A percentile compares a stretch with the other conserved stretches of the same genome.
Conservation (phyloP, 2,888 invertebrate genomes). For the Scelioninae gen. 1 region DNA sequence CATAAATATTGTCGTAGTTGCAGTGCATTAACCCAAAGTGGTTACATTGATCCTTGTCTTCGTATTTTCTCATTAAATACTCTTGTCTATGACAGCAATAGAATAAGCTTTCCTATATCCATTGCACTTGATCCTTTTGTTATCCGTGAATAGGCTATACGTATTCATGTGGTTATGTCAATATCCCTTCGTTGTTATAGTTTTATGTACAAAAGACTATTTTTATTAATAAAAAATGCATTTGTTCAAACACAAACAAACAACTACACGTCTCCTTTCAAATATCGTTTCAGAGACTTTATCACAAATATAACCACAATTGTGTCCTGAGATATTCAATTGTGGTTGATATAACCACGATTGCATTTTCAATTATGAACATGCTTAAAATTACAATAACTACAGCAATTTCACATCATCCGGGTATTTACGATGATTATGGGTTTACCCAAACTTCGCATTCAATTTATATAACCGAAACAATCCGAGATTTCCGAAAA, state of each 20-base stretch:
- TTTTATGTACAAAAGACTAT: not conserved
- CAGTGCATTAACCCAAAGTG: slow-evolving; percentile 2
- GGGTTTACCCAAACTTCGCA: slow-evolving; percentile 22
- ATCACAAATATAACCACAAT: slow-evolving; percentile 33
- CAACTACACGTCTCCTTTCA: not conserved
- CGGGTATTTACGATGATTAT: slow-evolving; percentile 41
- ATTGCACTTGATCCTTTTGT: slow-evolving; percentile 3
- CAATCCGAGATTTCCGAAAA: slow-evolving; percentile 17
- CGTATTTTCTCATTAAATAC: slow-evolving; percentile 43
- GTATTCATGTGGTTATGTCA: slow-evolving; percentile 11
- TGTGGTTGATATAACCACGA: slow-evolving; percentile 51
- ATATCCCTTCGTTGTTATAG: slow-evolving; percentile 17
- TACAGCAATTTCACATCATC: slow-evolving; percentile 28
- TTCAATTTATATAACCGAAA: slow-evolving; percentile 21
- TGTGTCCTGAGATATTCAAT: slow-evolving; percentile 47
- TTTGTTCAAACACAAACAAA: not conserved
- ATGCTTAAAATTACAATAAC: slow-evolving; percentile 57
- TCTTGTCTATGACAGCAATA: slow-evolving; percentile 21
- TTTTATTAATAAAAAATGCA: not conserved
- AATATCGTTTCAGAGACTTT: slow-evolving; percentile 21
- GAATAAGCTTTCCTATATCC: slow-evolving; percentile 21
- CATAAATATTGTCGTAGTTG: slow-evolving; percentile 13
- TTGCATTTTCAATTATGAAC: slow-evolving; percentile 49
- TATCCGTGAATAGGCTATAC: slow-evolving; percentile 6
- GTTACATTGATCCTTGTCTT: slow-evolving; percentile 16